A percentile compares a stretch with the other conserved stretches of the same genome.
These are phyloP conservation scores for Siphonodentalium dalli DNA, from an alignment of 2,888 invertebrate species.

Conservation along the genomic window DNA sequence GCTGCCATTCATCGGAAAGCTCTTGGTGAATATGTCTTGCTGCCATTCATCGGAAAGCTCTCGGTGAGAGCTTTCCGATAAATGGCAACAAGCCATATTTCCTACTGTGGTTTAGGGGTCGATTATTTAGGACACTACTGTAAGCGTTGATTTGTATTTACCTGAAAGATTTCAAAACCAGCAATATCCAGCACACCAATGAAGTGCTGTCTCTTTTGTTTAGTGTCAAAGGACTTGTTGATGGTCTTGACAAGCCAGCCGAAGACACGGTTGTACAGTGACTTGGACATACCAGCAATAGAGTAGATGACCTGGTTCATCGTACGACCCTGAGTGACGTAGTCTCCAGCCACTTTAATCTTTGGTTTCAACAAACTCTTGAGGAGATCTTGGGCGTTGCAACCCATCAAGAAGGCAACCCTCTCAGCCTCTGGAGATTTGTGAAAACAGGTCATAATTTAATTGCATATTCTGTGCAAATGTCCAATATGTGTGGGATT, in stretches of 20 bases:
- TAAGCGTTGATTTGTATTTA: no score
- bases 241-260: conserved; percentile 95
- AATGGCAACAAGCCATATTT: no score
- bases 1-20: no score
- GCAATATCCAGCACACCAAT: conserved; percentile 99
- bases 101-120: no score
- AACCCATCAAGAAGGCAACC: conserved; percentile 88
- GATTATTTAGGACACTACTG: no score
- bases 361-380: conserved; percentile 82
- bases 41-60: no score
- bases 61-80: no score
- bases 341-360: conserved; percentile 95
- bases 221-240: conserved; percentile 98
- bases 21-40: no score
- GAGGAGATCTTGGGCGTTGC: conserved; percentile 86
- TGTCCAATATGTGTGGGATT: no score
- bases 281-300: conserved; percentile 65
- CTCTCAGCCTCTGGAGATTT: conserved; percentile 82
- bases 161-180: conserved; percentile 99
- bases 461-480: no score
- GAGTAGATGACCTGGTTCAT: conserved; percentile 73
- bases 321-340: conserved; percentile 98
- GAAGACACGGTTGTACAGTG: conserved; percentile 66
- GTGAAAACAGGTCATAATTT: no score
- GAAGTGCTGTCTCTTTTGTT: conserved; percentile 97